Conservation (phyloP, 2,888 invertebrate species). For the Epistrophe grossulariae region DNA sequence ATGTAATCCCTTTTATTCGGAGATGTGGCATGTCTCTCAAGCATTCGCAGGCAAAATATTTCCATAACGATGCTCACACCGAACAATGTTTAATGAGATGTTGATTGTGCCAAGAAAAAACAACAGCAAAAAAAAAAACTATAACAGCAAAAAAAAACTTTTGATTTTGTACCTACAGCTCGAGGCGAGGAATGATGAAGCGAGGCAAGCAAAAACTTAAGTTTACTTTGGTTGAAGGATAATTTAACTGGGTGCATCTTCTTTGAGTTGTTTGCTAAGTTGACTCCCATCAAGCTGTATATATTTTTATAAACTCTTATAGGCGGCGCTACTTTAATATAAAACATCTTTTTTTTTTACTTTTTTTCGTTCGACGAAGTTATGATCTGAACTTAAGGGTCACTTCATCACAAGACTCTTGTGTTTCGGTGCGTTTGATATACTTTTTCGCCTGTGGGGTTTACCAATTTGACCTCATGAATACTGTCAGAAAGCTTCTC, state of each 20-base stretch:
- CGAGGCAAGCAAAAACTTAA: slow-evolving; percentile 17
- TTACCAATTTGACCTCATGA: neutral
- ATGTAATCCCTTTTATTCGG: slow-evolving; percentile 31
- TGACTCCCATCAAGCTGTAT: slow-evolving; percentile 7
- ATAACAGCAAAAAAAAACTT: slow-evolving; percentile 1
- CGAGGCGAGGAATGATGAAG: slow-evolving; percentile 19
- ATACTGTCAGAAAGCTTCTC: neutral
- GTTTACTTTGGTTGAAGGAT: slow-evolving; percentile 31
- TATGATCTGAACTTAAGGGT: slow-evolving; percentile 21
- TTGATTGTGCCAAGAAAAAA: slow-evolving; percentile 19
- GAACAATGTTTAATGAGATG: slow-evolving; percentile 49
- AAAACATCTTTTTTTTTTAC: neutral
- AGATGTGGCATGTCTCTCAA: slow-evolving; percentile 30
- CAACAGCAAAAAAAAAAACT: no score
- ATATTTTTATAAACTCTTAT: neutral
- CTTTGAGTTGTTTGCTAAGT: slow-evolving; percentile 7
- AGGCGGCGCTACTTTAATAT: slow-evolving; percentile 5
- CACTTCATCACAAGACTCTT: neutral
- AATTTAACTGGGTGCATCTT: slow-evolving; percentile 27
- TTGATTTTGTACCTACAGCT: slow-evolving; percentile 24
- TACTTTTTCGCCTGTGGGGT: neutral
- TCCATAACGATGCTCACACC: slow-evolving; percentile 46
- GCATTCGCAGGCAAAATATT: slow-evolving; percentile 36
- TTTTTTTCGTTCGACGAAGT: neutral
- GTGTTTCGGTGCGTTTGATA: neutral